These are phyloP conservation scores for Andricus grossulariae DNA, from an alignment of 1,140 invertebrate genomes.

Conservation along the genomic window DNA sequence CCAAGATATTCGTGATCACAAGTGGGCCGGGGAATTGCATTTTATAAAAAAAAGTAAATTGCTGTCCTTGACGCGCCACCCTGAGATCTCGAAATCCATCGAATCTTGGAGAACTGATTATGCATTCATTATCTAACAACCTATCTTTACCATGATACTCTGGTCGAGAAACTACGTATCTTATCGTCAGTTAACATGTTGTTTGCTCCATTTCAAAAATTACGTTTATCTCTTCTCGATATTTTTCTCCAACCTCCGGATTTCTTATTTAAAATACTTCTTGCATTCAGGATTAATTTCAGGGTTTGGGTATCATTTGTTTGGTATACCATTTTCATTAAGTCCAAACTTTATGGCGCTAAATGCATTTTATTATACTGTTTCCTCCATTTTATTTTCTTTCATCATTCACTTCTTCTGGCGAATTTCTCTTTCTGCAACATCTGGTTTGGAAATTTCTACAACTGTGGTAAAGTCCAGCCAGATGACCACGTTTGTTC, in stretches of 20 bases:
- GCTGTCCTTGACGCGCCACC: background rate
- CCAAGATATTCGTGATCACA: conserved; percentile 38
- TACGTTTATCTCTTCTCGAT: too few relatives aligned
- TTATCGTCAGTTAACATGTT: too few relatives aligned
- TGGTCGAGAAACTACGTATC: too few relatives aligned
- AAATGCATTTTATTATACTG: background rate
- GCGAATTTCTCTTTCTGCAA: conserved; percentile 38
- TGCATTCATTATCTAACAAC: background rate
- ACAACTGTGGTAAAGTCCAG: conserved; percentile 58
- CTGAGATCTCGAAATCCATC: conserved; percentile 41
- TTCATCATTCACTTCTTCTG: conserved; percentile 31
- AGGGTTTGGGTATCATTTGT: too few relatives aligned
- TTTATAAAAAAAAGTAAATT: conserved; percentile 43
- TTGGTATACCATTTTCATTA: background rate
- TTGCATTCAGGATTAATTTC: too few relatives aligned
- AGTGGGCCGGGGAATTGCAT: conserved; percentile 53
- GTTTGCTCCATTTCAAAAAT: too few relatives aligned
- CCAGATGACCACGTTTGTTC: conserved; percentile 56
- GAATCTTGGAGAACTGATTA: background rate
- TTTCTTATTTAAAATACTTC: too few relatives aligned
- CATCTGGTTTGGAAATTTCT: conserved; percentile 43
- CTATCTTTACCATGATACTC: too few relatives aligned
- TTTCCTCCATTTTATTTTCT: conserved; percentile 7
- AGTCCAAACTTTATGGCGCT: background rate
- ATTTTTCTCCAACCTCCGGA: too few relatives aligned